These are phyloP conservation scores for Pyrochroa serraticornis DNA, from an alignment of 2,888 invertebrate species.

Conservation along the genomic window DNA sequence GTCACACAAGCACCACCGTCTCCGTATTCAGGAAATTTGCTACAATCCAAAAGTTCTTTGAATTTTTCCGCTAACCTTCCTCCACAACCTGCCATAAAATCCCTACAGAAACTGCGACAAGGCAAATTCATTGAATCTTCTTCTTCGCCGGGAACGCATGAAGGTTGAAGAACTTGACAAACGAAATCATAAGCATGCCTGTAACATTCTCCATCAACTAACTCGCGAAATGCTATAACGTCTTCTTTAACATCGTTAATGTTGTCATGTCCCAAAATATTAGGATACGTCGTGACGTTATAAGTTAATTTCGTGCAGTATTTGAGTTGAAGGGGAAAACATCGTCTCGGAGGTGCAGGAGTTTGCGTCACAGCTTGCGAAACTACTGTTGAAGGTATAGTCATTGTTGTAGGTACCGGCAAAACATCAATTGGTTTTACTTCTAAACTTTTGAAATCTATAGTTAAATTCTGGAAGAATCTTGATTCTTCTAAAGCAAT, in stretches of 20 bases:
- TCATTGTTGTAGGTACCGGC: conserved; percentile 55
- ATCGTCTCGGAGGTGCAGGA: conserved; percentile 69
- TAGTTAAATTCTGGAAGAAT: conserved; percentile 69
- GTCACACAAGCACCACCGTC: conserved; percentile 76
- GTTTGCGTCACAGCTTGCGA: conserved; percentile 61
- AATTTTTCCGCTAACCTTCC: conserved; percentile 73
- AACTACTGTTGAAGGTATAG: conserved; percentile 52
- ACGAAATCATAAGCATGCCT: conserved; percentile 87
- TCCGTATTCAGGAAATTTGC: conserved; percentile 78
- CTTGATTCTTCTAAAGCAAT: conserved; percentile 63
- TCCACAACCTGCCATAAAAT: conserved; percentile 85
- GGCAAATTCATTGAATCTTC: conserved; percentile 69
- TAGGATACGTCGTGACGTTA: conserved; percentile 84
- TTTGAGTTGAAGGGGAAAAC: conserved; percentile 68
- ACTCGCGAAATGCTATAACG: conserved; percentile 80
- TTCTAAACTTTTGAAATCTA: conserved; percentile 69
- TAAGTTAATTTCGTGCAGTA: conserved; percentile 77
- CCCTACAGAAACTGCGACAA: conserved; percentile 83
- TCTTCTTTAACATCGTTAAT: conserved; percentile 72
- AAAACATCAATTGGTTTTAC: conserved; percentile 62
- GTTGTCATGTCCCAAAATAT: conserved; percentile 71
- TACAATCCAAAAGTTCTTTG: conserved; percentile 76
- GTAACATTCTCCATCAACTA: conserved; percentile 92
- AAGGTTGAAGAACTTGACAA: conserved; percentile 84
- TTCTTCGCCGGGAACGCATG: conserved; percentile 62